Percentiles rank a stretch among this genome's conserved stretches.
Evolutionary conservation across 2,797 vertebrate genomes (phyloP).

Genomic region (Phalanger gymnotis): DNA sequence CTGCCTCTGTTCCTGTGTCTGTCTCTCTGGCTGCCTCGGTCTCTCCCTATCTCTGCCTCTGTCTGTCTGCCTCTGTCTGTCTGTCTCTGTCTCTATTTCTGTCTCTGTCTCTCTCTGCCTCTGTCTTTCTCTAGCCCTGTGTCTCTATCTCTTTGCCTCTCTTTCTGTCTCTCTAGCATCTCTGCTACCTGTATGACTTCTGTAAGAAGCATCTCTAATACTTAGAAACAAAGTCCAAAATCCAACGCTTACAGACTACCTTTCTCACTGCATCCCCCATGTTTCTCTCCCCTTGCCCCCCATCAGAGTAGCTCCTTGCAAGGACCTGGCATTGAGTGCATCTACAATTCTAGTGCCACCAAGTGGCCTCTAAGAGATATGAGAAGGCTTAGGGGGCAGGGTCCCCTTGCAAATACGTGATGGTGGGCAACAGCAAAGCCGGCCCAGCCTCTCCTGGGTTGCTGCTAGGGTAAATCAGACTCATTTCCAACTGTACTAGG

Average conservation of each 20-base stretch:
- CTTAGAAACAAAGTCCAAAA: neutral
- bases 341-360: conserved; percentile 62
- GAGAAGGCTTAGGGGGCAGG: neutral
- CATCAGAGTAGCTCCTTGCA: neutral
- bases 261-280: neutral
- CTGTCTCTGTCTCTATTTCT: too few species aligned
- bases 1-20: neutral
- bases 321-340: neutral
- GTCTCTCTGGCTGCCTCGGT: neutral
- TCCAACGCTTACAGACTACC: neutral
- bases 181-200: neutral
- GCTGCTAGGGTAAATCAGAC: accelerated
- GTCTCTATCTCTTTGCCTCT: too few species aligned
- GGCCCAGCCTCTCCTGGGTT: neutral
- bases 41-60: neutral
- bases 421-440: neutral
- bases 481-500: neutral
- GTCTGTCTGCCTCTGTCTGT: neutral
- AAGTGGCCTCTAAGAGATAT: neutral
- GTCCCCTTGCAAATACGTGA: too few species aligned
- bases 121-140: neutral
- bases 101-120: neutral
- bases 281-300: neutral
- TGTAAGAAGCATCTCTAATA: neutral
- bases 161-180: neutral